Base-by-base conservation (phyloP, 2,888 invertebrate genomes). In the Leucophenga montana region DNA sequence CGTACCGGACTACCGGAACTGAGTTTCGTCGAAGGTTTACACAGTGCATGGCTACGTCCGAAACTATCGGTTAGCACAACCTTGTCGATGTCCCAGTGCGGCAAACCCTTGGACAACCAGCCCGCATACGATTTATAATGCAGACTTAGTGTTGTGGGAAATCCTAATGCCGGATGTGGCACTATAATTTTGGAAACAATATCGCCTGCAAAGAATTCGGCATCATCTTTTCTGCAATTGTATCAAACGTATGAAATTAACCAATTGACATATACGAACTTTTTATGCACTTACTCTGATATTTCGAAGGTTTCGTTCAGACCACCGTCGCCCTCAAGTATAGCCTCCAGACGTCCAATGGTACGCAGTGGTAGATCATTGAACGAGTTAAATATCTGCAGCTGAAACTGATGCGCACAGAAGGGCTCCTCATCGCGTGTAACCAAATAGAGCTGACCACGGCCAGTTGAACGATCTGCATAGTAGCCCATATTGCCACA, bases 401-500 rank as follows among this genome's bases (percentile, higher is more conserved):
- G 92, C 86, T 94, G 92, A 85, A 95, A 97, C 85, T 97, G 97
- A 89, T 97, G 95, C 0, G 96, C 97, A 89, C 97, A 97, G 87
- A 97, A 97, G 0, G 97, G 97, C 87, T 96, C 95, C 84, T 95
- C 95, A 75, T 96, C 95, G 73, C 97, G 91, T 0, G 98, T 98
- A 3, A 96, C 91, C 61, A 97, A 90, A 85, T 95, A 98, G n/a
- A 97, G 90, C 78, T 95, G 94, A 0, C 97, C 97, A 33, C 95
- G 90, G 0, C 95, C 96, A 4, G 92, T 91, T 0, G 95, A 95
- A 62, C 93, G 91, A 87, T 97, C 95, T 0, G 97, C 95, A 88
- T 96, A 96, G 89, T 96, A 97, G 0, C 97, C 97, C 96, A 97
- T 96, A 86, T 95, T 95, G 46, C 96, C 96, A 87, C 97, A 97